Conservation (phyloP, 1,140 invertebrate species). For the Forficula auricularia region DNA sequence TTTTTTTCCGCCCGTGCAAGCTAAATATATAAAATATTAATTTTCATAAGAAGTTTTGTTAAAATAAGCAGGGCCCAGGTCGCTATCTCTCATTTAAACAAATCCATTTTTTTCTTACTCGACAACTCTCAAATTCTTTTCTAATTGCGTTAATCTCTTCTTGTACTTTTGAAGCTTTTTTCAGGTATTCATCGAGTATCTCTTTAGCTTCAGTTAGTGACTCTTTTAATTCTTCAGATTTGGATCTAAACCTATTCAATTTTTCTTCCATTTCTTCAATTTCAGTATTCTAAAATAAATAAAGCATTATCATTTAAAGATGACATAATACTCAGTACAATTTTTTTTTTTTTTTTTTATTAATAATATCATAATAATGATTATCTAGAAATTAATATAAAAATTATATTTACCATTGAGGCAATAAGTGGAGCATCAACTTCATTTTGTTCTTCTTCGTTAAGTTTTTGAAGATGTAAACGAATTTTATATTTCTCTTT, state of each 20-base stretch:
- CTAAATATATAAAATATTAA: too few species aligned
- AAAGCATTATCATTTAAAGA: background rate
- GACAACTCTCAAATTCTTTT: constrained; percentile 14
- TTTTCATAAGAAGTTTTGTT: too few species aligned
- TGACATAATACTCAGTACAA: too few species aligned
- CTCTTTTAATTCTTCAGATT: constrained; percentile 13
- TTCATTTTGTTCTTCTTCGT: too few species aligned
- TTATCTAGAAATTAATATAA: background rate
- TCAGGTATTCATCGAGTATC: constrained; percentile 21
- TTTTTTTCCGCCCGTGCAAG: too few species aligned
- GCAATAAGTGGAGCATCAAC: background rate
- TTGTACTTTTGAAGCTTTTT: constrained; percentile 20
- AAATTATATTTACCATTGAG: background rate
- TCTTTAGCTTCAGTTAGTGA: constrained; percentile 18
- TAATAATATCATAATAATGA: too few species aligned
- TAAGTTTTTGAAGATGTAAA: too few species aligned
- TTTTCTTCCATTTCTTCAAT: constrained; percentile 26
- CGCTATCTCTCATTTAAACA: too few species aligned
- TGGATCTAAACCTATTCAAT: constrained; percentile 17
- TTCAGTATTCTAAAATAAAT: constrained; percentile 24
- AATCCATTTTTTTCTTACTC: constrained; percentile 10
- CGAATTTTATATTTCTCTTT: too few species aligned
- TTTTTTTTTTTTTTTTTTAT: too few species aligned
- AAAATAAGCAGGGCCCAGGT: too few species aligned
- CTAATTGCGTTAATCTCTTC: constrained; percentile 22